Base-by-base conservation (phyloP, 2,888 invertebrate genomes). In the Chrysotoxum bicinctum region DNA sequence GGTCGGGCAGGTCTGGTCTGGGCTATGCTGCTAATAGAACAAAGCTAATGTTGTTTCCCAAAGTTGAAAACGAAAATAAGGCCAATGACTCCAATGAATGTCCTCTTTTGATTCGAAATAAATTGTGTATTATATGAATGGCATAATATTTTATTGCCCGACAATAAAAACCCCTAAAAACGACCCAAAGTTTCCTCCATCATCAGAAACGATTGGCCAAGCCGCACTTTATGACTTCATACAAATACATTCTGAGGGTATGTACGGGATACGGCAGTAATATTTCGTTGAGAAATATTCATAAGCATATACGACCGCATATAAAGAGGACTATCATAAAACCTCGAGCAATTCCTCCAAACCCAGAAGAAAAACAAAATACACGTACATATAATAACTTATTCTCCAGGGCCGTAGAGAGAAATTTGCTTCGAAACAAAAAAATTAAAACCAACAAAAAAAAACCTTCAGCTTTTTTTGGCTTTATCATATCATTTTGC, bases 71-170 rank as follows among this genome's bases (percentile, higher is more conserved):
- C 75, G 19, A 35, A 75, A 68, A 60, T 50, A 76, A 78, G 56
- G 68, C 73, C 30, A 78, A 62, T 50, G 62, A 64, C 64, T 64
- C 54, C 56, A 62, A 69, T 56, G 69, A 69, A 64, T 78, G 74
- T 78, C 74, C 78, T 58, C 77, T 76, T 83, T 83, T 78, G 74
- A 83, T 78, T 78, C 50, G 69, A 83, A 74, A 78, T 78, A 83
- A 83, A 83, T 83, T 83, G 83, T 83, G 64, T 74, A 74, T 78
- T 74, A 78, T 83, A 83, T 73, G 83, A 74, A 74, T 64, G 10
- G 3, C 23, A 26, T 50, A 26, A 50, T 23, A 14, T 14, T 26
- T 26, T 78, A 74, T 78, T 78, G 74, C 50, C 43, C 56, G 30
- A 70, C 83, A 74, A 74, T 83, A 83, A 74, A 40, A 83, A 83